Conservation (phyloP, 2,888 invertebrate genomes). For the Hirtodrosophila duncani region DNA sequence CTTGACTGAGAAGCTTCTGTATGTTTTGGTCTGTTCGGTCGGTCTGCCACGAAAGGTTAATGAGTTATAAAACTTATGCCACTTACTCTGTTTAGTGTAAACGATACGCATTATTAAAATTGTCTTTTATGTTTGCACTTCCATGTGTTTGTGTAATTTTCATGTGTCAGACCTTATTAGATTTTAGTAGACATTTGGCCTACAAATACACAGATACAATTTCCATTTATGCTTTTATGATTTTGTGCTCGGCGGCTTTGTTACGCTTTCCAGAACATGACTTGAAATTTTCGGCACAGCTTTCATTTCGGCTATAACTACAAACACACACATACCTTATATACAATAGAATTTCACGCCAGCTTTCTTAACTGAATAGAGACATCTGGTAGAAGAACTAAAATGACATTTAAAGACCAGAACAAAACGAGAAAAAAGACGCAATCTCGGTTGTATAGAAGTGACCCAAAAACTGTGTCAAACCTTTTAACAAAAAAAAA, state of each 20-base stretch:
- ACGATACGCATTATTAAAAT: conserved; percentile 64
- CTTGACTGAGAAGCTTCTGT: conserved; percentile 23
- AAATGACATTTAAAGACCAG: conserved; percentile 58
- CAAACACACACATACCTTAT: background rate
- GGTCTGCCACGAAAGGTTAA: conserved; percentile 49
- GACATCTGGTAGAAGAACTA: conserved; percentile 43
- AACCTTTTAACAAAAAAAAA: conserved; percentile 62
- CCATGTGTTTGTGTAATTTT: conserved; percentile 30
- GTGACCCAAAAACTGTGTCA: conserved; percentile 63
- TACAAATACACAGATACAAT: conserved; percentile 32
- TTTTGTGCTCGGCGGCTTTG: conserved; percentile 37
- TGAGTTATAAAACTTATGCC: conserved; percentile 65
- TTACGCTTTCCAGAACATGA: conserved; percentile 70
- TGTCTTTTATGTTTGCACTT: conserved; percentile 16
- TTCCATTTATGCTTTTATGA: conserved; percentile 32
- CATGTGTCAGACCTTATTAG: conserved; percentile 48
- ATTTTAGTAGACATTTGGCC: conserved; percentile 22
- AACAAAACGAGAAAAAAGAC: conserved; percentile 50
- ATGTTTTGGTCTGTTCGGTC: background rate
- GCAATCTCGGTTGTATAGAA: conserved; percentile 34
- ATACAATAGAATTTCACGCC: conserved; percentile 48
- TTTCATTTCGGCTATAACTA: conserved; percentile 55
- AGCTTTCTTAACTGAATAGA: conserved; percentile 39
- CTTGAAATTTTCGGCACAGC: conserved; percentile 52
- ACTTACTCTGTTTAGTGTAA: conserved; percentile 46